These are phyloP conservation scores for Caprella mutica DNA, from an alignment of 2,888 invertebrate genomes.

Conservation along the genomic window DNA sequence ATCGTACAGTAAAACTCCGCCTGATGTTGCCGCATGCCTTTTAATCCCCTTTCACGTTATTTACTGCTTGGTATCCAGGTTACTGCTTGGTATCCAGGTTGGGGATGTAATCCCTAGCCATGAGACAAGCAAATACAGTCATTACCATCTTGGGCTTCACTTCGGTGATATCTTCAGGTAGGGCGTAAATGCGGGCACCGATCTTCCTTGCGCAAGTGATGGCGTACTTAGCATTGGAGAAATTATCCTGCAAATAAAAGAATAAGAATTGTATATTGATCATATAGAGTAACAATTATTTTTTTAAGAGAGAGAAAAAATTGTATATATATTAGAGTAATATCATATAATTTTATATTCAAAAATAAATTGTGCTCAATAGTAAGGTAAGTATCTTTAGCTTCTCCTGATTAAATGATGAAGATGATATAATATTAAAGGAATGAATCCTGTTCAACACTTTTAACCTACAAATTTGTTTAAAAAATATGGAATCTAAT, in stretches of 20 bases:
- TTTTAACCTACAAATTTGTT: too few relatives aligned
- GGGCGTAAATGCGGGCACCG: constrained; percentile 93
- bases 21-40: too few relatives aligned
- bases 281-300: not conserved
- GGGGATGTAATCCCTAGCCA: constrained; percentile 93
- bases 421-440: too few relatives aligned
- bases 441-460: not conserved
- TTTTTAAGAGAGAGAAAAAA: not conserved
- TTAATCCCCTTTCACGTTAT: too few relatives aligned
- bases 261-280: not conserved
- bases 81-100: constrained; percentile 54
- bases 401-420: too few relatives aligned
- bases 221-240: constrained; percentile 98
- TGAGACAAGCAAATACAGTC: constrained; percentile 98
- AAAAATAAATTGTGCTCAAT: too few relatives aligned
- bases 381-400: too few relatives aligned
- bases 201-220: constrained; percentile 95
- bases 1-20: too few relatives aligned
- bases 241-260: constrained; percentile 58
- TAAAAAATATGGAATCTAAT: too few relatives aligned
- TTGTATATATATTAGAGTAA: too few relatives aligned
- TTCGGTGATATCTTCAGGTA: constrained; percentile 97
- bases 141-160: constrained; percentile 98
- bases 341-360: too few relatives aligned
- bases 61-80: too few relatives aligned